phyloP scores from a whole-genome alignment of 2,113 vertebrate species.

The Pelodiscus sinensis region DNA sequence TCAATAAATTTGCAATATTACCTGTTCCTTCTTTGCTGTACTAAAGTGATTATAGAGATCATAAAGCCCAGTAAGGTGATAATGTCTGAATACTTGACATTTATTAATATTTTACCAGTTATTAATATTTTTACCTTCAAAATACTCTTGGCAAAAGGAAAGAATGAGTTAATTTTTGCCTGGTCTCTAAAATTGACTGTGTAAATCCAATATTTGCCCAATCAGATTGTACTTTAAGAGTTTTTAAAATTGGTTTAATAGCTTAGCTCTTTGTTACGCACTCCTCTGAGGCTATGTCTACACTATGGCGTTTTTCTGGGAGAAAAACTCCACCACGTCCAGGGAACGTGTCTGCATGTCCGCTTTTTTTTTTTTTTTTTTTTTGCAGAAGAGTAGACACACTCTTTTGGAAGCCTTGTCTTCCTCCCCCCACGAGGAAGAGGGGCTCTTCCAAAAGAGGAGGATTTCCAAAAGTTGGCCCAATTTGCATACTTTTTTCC shows the following conservation, averaged over 20 bases:
- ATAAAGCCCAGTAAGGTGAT: conserved; percentile 1
- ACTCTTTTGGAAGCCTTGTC: no score
- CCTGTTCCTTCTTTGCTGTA: fast-evolving
- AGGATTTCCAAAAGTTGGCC: no score
- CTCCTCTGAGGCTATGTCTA: fast-evolving
- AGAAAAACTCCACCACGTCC: no score
- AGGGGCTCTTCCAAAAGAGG: no score
- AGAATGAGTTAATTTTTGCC: neutral
- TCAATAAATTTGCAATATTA: neutral
- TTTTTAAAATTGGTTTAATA: conserved; percentile 16
- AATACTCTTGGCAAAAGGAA: conserved; percentile 12
- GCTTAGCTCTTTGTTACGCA: neutral
- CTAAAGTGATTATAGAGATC: neutral
- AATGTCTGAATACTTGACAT: neutral
- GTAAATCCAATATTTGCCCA: conserved; percentile 9
- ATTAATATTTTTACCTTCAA: neutral
- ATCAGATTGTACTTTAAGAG: conserved; percentile 25
- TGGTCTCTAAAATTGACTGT: neutral
- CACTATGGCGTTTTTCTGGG: no score
- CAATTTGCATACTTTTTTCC: neutral
- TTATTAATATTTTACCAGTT: no score
- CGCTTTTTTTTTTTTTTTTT: no score
- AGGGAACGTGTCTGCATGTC: no score
- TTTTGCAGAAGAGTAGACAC: no score
- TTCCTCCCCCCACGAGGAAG: no score